Base-by-base conservation (phyloP, 2,888 invertebrate genomes). In the Xylota segnis region DNA sequence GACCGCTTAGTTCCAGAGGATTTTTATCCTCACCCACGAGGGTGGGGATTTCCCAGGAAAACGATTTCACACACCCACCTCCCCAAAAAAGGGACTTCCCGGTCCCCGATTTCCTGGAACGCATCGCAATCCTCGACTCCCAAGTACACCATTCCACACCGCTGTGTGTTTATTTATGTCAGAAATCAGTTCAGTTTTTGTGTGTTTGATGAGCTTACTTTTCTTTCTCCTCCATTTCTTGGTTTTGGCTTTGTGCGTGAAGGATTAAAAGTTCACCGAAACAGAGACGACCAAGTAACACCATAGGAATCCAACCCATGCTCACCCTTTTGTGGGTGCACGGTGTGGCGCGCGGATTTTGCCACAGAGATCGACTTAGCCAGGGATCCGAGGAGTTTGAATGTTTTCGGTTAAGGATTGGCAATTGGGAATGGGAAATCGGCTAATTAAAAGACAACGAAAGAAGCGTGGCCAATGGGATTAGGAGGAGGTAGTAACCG, bases 241-340 rank as follows among this genome's bases (percentile, higher is more conserved):
- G 54, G 59, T 14, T 63, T 54, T 70, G 61, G 58, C 74, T 79
- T 70, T 74, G 50, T 78, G 83, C 74, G 78, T 74, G 68, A 78
- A 83, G 83, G 83, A 83, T 83, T 83, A 75, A 78, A 79, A 83
- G 74, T 83, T 83, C 78, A 52, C 63, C 77, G 14, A 37, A 14
- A 16, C 10, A 16, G 65, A 16, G 65, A 63, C 45, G 71, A 50
- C 54, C 45, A 63, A 82, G 45, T 70, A 65, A 58, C 52, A 29
- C 32, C 56, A 54, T 54, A 40, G 16, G 34, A 66, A 63, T 59
- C 16, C 61, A 7, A 9, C 37, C 45, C 14, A 37, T 18, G 58
- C 56, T 74, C 74, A 68, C 54, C 66, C 74, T 56, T 72, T 29
- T 65, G 40, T 45, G 63, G 63, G 50, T 59, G 50, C 37, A 40